phyloP scores from a whole-genome alignment of 2,113 vertebrate genomes.

The Malurus alboscapulatus region DNA sequence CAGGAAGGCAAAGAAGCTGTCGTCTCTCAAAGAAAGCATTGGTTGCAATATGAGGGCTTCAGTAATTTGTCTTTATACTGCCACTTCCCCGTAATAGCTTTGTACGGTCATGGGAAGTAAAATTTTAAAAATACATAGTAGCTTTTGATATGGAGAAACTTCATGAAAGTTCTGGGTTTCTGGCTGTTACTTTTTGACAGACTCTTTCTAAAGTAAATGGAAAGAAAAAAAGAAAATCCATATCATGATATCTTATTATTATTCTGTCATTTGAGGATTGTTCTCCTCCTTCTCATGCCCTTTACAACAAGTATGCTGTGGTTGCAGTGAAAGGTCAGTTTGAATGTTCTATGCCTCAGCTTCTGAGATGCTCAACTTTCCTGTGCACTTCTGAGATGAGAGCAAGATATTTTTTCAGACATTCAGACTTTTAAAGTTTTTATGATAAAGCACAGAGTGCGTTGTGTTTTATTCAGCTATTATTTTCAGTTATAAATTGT shows the following conservation, averaged over 20 bases:
- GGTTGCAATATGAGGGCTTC: neutral
- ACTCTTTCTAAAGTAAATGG: neutral
- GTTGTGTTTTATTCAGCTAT: neutral
- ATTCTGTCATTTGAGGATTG: neutral
- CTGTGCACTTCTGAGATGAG: neutral
- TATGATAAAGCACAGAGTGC: neutral
- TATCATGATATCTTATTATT: neutral
- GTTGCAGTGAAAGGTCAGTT: neutral
- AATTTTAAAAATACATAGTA: neutral
- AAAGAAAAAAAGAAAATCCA: neutral
- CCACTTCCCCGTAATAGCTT: neutral
- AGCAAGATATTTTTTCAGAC: neutral
- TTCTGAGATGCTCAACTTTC: neutral
- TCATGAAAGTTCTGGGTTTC: neutral
- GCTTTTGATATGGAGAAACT: neutral
- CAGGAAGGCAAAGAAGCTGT: neutral
- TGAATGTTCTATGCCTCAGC: neutral
- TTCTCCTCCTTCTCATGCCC: neutral
- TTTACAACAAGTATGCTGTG: neutral
- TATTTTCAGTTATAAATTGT: neutral
- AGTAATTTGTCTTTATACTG: neutral
- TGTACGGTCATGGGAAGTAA: rapidly evolving
- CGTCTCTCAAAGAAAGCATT: neutral
- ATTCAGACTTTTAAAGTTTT: neutral
- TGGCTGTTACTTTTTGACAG: neutral